phyloP scores from a whole-genome alignment of 2,113 vertebrate species.

The Montifringilla adamsi region DNA sequence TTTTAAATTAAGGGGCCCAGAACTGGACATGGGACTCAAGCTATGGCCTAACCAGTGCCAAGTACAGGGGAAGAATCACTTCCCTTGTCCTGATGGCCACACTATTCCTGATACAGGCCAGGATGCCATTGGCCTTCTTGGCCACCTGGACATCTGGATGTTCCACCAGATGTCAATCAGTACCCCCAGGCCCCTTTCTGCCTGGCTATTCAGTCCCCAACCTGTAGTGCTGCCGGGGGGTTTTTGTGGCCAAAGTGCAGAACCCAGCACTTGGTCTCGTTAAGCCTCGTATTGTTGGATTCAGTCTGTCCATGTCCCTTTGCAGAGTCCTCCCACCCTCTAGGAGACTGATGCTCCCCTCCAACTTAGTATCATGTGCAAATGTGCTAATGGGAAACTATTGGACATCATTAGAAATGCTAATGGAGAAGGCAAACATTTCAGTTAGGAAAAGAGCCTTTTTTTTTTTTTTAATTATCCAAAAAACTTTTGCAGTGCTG shows the following conservation, averaged over 20 bases:
- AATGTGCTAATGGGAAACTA: background rate
- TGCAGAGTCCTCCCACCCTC: background rate
- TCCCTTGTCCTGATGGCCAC: background rate
- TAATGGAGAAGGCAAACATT: background rate
- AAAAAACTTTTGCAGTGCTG: background rate
- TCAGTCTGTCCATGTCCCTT: background rate
- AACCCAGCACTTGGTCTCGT: background rate
- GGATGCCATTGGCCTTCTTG: background rate
- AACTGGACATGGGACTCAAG: background rate
- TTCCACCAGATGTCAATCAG: background rate
- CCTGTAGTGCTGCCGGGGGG: background rate
- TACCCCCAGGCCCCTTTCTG: background rate
- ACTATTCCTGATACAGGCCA: background rate
- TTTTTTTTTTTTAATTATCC: background rate
- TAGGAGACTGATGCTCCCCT: background rate
- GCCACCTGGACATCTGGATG: background rate
- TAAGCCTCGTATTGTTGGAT: background rate
- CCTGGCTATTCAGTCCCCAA: fast-evolving
- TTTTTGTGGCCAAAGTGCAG: background rate
- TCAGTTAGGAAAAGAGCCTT: background rate
- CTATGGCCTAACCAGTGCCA: background rate
- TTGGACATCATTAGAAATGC: background rate
- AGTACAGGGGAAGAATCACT: background rate
- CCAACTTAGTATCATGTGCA: background rate
- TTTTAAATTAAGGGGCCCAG: background rate